Evolutionary conservation across 2,888 invertebrate species (phyloP).

Genomic region (Rhaphigaster nebulosa): DNA sequence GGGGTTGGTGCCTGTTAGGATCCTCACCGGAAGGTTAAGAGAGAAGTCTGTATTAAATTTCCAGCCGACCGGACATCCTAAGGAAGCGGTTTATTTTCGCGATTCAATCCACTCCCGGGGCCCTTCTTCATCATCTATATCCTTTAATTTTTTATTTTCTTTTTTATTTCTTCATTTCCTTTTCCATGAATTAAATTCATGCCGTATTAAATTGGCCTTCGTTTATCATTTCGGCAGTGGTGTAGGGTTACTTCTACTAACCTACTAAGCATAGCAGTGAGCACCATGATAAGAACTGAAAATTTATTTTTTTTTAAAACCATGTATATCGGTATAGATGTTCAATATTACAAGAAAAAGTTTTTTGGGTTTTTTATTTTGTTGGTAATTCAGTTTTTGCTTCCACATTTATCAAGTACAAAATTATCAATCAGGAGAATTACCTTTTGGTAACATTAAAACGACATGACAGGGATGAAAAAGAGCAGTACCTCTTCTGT

Average conservation of each 20-base stretch:
- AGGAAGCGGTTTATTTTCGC: constrained; percentile 32
- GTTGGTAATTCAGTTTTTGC: too few species aligned
- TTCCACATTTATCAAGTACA: too few species aligned
- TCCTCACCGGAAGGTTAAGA: constrained; percentile 28
- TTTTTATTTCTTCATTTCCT: constrained; percentile 3
- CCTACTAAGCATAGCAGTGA: too few species aligned
- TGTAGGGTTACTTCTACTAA: background rate
- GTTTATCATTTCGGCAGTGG: background rate
- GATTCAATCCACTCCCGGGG: background rate
- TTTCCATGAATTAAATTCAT: background rate
- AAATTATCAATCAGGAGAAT: too few species aligned
- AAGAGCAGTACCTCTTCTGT: too few species aligned
- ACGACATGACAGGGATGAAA: too few species aligned
- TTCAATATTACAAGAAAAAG: too few species aligned
- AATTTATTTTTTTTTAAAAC: too few species aligned
- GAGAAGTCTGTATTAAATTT: constrained; percentile 38
- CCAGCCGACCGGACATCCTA: constrained; percentile 38
- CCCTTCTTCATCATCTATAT: constrained; percentile 18
- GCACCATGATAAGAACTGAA: too few species aligned
- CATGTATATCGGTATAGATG: too few species aligned
- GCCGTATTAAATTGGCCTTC: background rate
- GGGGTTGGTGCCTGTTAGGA: constrained; percentile 24
- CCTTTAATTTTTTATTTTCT: constrained; percentile 8
- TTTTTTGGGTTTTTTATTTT: too few species aligned
- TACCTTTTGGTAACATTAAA: too few species aligned